phyloP scores from a whole-genome alignment of 2,888 invertebrate genomes.

The Pristionchus arcanus region DNA sequence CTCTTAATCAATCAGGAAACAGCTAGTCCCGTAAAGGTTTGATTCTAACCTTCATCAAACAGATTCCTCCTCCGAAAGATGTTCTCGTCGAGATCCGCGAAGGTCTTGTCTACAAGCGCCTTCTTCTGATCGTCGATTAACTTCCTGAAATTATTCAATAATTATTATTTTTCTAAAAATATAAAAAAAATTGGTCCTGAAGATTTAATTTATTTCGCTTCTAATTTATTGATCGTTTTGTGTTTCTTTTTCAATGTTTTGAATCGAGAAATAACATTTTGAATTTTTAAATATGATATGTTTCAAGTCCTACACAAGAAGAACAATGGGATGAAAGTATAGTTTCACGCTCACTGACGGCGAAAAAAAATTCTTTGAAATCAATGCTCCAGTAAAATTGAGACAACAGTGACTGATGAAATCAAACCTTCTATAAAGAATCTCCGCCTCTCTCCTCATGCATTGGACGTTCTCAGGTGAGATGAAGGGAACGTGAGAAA shows the following conservation, averaged over 20 bases:
- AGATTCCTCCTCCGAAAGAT: slow-evolving; percentile 13
- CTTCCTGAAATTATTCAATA: not conserved
- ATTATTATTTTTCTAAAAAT: not conserved
- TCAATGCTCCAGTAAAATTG: no score
- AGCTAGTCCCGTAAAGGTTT: no score
- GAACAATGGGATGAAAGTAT: no score
- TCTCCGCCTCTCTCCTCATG: slow-evolving; percentile 39
- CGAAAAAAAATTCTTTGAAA: no score
- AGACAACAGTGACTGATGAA: no score
- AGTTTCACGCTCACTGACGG: no score
- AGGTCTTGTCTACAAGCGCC: not conserved
- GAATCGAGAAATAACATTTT: no score
- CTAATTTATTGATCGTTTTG: no score
- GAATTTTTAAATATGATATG: not conserved
- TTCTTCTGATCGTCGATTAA: slow-evolving; percentile 37
- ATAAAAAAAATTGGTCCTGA: no score
- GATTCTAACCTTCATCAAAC: slow-evolving; percentile 39
- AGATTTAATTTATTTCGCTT: no score
- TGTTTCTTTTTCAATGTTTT: no score
- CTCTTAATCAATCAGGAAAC: no score
- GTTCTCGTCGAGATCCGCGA: not conserved
- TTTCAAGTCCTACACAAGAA: not conserved
- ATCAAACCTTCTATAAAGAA: not conserved
- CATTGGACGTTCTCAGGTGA: slow-evolving; percentile 48
- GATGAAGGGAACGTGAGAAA: slow-evolving; percentile 53